Conservation (phyloP, 2,113 vertebrate species). For the Isurus oxyrinchus region DNA sequence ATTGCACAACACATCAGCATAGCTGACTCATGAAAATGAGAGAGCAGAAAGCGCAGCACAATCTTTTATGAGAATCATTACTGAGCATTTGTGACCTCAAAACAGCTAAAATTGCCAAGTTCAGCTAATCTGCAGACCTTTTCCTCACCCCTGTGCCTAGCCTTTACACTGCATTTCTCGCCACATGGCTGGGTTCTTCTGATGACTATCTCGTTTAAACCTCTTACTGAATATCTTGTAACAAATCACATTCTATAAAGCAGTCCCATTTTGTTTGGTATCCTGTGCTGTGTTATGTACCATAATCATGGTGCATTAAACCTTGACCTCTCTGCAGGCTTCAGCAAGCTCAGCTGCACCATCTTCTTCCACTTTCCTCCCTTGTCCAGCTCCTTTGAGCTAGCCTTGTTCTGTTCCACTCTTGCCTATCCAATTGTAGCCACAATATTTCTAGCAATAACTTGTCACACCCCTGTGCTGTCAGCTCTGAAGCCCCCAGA, state of each 20-base stretch:
- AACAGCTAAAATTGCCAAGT: background rate
- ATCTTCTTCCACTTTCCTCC: background rate
- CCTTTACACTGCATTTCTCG: background rate
- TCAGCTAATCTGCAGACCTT: background rate
- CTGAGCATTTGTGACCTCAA: background rate
- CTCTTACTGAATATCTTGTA: background rate
- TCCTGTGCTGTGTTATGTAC: background rate
- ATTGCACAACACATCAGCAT: background rate
- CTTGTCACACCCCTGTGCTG: background rate
- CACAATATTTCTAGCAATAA: background rate
- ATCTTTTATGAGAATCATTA: constrained; percentile 18
- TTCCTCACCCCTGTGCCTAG: background rate
- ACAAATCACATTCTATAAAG: background rate
- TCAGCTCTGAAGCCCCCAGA: background rate
- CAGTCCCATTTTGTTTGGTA: background rate
- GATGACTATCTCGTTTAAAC: background rate
- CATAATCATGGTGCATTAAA: background rate
- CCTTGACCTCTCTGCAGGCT: background rate
- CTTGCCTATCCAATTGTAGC: background rate
- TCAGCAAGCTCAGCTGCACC: background rate
- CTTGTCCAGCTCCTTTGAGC: background rate
- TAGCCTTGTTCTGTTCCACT: background rate
- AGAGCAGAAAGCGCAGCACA: background rate
- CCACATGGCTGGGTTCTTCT: background rate
- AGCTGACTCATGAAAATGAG: constrained; percentile 20